Base-by-base conservation (phyloP, 2,113 vertebrate genomes). In the Tyto alba region DNA sequence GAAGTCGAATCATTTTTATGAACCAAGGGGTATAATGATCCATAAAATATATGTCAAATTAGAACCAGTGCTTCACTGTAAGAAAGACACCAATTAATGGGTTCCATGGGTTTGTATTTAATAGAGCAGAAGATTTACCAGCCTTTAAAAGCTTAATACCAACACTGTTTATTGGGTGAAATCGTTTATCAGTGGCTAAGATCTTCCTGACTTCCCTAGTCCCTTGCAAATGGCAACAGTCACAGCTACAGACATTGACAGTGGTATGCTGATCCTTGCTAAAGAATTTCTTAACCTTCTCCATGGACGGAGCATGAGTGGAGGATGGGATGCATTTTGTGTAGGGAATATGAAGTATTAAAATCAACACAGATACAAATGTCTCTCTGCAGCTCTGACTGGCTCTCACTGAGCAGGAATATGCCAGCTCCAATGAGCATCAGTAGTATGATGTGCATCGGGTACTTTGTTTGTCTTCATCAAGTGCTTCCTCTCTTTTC, bases 91-190 rank as follows among this genome's bases (percentile, higher is more conserved):
- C 96, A 98, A 98, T 98, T 98, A 98, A 97, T 97, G 94, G 73
- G 55, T 85, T 89, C 91, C 14, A 36, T 76, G 68, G 52, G 56
- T 81, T 94, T 97, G 95, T 86, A 89, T 96, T 96, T 98, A 98
- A 98, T 98, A 97, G 96, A 97, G 97, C 82, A 22, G 91, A 97
- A 97, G 96, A 98, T 98, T 97, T 98, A 97, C 98, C 97, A 98
- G 97, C 94, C 95, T 91, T 96, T 97, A 90, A 97, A 94, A 96
- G 95, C 97, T 97, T 97, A 97, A 98, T 92, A 95, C 57, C 90
- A 96, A 53, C 48, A 93, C 29, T 0, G 0, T 66, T 93, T 97
- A 92, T 95, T 85, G 72, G 90, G 77, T 89, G 90, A 88, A 88
- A 96, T 90, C 1, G 19, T 96, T 97, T 97, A 90, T 98, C 98